Base-by-base conservation (phyloP, 2,797 vertebrate species). In the Poliocrania exsul region DNA sequence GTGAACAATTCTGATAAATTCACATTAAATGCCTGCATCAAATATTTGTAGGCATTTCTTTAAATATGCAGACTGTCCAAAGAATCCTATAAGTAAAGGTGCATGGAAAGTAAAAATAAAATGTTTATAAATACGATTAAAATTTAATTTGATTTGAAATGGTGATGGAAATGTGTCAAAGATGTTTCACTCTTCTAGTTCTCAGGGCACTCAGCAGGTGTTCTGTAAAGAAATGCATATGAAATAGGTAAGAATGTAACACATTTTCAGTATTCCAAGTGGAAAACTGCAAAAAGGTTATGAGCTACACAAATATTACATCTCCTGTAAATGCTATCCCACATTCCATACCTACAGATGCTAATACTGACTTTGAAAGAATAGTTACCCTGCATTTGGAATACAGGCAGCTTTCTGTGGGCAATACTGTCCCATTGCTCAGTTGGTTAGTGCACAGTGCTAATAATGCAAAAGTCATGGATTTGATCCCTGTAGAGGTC, bases 131-230 rank as follows among this genome's bases (percentile, higher is more conserved):
- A 78, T n/a, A 71, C 7, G 62, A 18, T 46, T 11, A 89, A 94
- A 78, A 74, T 29, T 54, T 56, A 56, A 81, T 88, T 90, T 75
- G 19, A 15, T 73, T 94, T 88, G 77, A 92, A 94, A 80, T 47
- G 23, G 82, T 24, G 91, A 72, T 42, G 28, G 84, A 50, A 95
- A 74, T 8, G 3, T 33, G 35, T 66, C 62, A 53, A 84, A 84
- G 49, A 84, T n/a, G 14, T 60, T 75, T 56, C 64, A 25, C 25
- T 72, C 17, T 53, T 66, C 75, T 44, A 47, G 50, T 74, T 91
- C 74, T 88, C 70, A 29, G 29, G 37, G 33, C 16, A 56, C 17
- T 79, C 47, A 50, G 70, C 60, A 87, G 65, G 66, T 51, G 65
- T 35, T 86, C 67, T 87, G 67, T 49, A 40, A 83, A 86, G 46